These are phyloP conservation scores for Oncorhynchus keta DNA, from an alignment of 2,113 vertebrate species.

Conservation along the genomic window DNA sequence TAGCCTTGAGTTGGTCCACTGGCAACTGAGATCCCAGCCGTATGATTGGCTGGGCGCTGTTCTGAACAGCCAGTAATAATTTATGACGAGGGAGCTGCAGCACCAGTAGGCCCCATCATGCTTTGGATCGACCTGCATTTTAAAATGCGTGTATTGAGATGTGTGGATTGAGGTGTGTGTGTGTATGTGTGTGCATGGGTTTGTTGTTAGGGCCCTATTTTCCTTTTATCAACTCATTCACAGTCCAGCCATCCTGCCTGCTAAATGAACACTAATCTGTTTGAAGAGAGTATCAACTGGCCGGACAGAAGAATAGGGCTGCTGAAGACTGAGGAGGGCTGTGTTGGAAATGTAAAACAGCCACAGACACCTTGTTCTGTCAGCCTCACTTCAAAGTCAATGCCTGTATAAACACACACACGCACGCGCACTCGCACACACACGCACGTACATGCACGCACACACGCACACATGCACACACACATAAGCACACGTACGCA, in stretches of 20 bases:
- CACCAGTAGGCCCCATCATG: not conserved
- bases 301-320: constrained; percentile 3
- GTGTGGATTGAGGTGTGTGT: not conserved
- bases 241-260: not conserved
- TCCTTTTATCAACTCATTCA: constrained; percentile 1
- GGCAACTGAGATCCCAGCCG: constrained; percentile 16
- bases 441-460: not conserved
- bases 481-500: no score
- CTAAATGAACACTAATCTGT: constrained; percentile 32
- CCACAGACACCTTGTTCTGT: constrained; percentile 33
- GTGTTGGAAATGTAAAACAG: constrained; percentile 30
- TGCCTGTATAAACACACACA: not conserved
- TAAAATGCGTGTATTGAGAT: no score
- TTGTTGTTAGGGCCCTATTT: not conserved
- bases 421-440: not conserved
- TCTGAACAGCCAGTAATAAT: constrained; percentile 47
- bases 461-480: not conserved
- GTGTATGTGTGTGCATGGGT: not conserved
- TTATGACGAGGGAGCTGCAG: constrained; percentile 32
- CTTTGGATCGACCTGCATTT: not conserved
- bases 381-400: constrained; percentile 38
- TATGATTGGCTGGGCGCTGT: constrained; percentile 32
- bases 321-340: constrained; percentile 20
- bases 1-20: constrained; percentile 5
- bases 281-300: not conserved